Percentiles rank a stretch among this genome's conserved stretches.
These are phyloP conservation scores for Odontamblyopus lacepedii DNA, from an alignment of 2,797 vertebrate genomes.

Conservation along the genomic window DNA sequence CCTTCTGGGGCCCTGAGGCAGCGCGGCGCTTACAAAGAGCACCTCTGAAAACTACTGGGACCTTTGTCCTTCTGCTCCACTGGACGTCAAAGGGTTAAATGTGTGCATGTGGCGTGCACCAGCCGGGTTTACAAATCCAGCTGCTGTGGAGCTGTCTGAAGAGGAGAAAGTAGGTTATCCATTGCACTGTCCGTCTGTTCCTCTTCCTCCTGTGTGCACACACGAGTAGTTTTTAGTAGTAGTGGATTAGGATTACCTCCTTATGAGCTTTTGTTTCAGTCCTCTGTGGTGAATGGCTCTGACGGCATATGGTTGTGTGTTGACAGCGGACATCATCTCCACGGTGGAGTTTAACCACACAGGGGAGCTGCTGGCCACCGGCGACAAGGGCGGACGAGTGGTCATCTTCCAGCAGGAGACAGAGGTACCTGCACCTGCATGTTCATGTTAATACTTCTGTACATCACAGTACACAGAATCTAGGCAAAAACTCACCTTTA, in stretches of 20 bases:
- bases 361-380: conserved; percentile 97
- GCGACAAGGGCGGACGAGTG: conserved; percentile 97
- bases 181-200: conserved; percentile 43
- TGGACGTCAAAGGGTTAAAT: conserved; percentile 63
- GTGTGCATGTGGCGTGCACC: conserved; percentile 10
- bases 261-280: conserved; percentile 6
- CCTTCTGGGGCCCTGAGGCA: conserved; percentile 33
- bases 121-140: conserved; percentile 29
- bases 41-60: conserved; percentile 33
- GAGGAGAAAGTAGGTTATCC: conserved; percentile 52
- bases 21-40: conserved; percentile 46
- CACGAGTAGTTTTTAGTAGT: not conserved
- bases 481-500: not conserved
- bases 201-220: conserved; percentile 18
- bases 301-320: not conserved
- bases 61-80: conserved; percentile 66
- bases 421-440: conserved; percentile 61
- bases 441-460: not conserved
- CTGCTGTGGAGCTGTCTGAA: conserved; percentile 30
- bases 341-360: conserved; percentile 99
- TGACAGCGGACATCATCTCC: conserved; percentile 94
- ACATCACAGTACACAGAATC: not conserved
- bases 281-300: conserved; percentile 6
- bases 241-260: conserved; percentile 12
- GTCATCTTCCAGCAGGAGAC: conserved; percentile 94